phyloP scores from a whole-genome alignment of 2,797 vertebrate species.

The Lepidocolaptes lacrymiger region DNA sequence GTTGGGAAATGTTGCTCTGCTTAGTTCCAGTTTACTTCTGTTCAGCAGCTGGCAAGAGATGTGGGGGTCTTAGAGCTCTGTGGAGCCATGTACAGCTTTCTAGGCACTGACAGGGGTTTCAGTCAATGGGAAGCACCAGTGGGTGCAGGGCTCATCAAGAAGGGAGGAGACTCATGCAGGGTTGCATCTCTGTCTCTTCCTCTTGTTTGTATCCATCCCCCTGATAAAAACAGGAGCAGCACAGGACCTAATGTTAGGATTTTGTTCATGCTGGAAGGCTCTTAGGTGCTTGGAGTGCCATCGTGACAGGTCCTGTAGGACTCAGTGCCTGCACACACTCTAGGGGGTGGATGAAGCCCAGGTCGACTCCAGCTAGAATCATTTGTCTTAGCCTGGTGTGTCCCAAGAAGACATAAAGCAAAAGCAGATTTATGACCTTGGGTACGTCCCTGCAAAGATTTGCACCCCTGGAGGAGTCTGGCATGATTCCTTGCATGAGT shows the following conservation, averaged over 20 bases:
- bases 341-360: background rate
- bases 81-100: background rate
- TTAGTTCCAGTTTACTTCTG: background rate
- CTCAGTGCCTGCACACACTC: background rate
- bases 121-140: rapidly evolving
- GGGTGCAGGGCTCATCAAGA: background rate
- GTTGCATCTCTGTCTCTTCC: background rate
- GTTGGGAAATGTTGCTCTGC: background rate
- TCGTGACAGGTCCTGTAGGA: background rate
- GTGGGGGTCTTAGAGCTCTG: background rate
- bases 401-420: background rate
- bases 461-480: background rate
- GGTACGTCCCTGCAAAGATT: background rate
- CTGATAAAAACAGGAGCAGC: background rate
- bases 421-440: background rate
- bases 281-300: background rate
- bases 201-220: background rate
- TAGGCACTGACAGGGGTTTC: background rate
- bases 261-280: background rate
- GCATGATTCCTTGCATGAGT: rapidly evolving
- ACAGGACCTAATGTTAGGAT: background rate
- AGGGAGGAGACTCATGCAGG: rapidly evolving
- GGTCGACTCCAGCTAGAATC: background rate
- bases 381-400: background rate
- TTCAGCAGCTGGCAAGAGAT: rapidly evolving